A percentile compares a stretch with the other conserved stretches of the same genome.
phyloP scores from a whole-genome alignment of 2,113 vertebrate genomes.

The Microtus montanus region DNA sequence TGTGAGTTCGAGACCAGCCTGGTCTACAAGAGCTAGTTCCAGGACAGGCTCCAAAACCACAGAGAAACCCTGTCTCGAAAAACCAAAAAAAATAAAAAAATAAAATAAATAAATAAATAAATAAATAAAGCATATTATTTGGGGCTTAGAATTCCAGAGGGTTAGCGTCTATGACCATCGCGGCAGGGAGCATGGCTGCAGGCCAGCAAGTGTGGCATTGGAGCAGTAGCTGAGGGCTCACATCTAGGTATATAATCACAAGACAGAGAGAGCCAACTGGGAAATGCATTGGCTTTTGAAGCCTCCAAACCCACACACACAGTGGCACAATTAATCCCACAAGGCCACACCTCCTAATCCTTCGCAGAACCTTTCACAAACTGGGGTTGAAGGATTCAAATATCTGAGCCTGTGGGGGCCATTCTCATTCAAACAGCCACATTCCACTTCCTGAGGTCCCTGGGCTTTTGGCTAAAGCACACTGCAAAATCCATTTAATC shows the following conservation, averaged over 20 bases:
- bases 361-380: not conserved
- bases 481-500: not conserved
- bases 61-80: no score
- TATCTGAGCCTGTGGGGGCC: not conserved
- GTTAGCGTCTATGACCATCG: not conserved
- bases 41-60: no score
- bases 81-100: no score
- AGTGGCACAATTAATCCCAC: not conserved
- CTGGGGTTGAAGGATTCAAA: not conserved
- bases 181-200: rapidly evolving
- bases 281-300: not conserved
- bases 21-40: no score
- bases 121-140: not conserved
- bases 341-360: not conserved
- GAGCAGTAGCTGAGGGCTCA: not conserved
- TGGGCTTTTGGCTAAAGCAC: not conserved
- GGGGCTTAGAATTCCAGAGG: no score
- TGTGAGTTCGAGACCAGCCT: no score
- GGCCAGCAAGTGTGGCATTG: not conserved
- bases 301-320: not conserved
- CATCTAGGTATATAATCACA: not conserved
- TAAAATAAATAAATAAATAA: no score
- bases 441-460: not conserved
- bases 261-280: not conserved
- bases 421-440: not conserved